Conservation (phyloP, 2,113 vertebrate genomes). For the Pycnonotus jocosus region DNA sequence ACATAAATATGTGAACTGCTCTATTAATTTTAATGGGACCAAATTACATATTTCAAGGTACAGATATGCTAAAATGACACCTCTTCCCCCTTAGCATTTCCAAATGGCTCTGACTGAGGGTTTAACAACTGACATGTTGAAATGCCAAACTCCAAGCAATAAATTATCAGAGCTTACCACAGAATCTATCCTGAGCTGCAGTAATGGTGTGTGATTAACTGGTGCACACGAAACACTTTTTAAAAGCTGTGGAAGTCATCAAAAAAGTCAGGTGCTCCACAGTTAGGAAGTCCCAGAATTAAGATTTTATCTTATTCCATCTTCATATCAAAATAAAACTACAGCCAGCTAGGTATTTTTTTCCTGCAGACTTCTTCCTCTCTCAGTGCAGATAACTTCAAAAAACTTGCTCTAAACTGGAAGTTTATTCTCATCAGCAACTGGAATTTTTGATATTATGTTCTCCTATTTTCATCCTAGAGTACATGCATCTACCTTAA, state of each 20-base stretch:
- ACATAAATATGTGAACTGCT: background rate
- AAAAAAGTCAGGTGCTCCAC: background rate
- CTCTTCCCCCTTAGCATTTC: background rate
- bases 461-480: background rate
- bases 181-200: background rate
- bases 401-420: background rate
- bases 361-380: background rate
- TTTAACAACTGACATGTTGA: background rate
- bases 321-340: background rate
- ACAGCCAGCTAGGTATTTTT: background rate
- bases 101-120: background rate
- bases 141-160: background rate
- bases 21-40: slow-evolving; percentile 4
- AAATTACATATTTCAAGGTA: background rate
- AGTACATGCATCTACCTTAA: background rate
- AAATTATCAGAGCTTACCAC: background rate
- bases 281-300: background rate
- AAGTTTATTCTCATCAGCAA: background rate
- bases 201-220: background rate
- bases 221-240: background rate
- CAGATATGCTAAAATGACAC: background rate
- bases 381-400: background rate
- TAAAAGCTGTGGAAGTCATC: background rate
- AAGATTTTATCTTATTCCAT: background rate
- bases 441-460: background rate